Evolutionary conservation across 2,113 vertebrate species (phyloP).

Genomic region (Lonchura striata): DNA sequence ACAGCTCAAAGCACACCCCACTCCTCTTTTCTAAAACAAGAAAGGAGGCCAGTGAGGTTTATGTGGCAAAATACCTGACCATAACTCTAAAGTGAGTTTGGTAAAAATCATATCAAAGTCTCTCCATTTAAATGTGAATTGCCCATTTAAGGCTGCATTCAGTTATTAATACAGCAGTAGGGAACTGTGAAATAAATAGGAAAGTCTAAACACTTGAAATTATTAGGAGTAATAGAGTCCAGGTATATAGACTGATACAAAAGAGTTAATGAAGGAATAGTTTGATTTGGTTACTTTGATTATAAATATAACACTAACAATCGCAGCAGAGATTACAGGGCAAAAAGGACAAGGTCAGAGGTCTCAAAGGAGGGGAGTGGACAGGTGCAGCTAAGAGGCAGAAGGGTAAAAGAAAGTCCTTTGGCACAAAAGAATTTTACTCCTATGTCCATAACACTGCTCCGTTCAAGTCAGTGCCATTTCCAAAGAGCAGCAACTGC

Average conservation of each 20-base stretch:
- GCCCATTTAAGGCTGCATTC: not conserved
- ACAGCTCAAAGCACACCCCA: not conserved
- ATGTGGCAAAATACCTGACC: not conserved
- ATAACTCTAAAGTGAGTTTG: not conserved
- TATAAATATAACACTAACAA: not conserved
- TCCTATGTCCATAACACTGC: not conserved
- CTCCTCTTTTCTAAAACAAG: not conserved
- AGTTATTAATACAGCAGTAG: not conserved
- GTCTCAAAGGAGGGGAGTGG: not conserved
- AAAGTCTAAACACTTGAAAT: not conserved
- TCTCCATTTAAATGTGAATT: not conserved
- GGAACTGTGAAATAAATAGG: not conserved
- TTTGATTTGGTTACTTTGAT: not conserved
- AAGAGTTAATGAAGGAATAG: not conserved
- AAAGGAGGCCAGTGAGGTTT: not conserved
- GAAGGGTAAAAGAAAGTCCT: not conserved
- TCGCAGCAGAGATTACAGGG: not conserved
- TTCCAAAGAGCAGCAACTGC: not conserved
- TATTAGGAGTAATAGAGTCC: not conserved
- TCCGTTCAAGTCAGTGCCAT: not conserved
- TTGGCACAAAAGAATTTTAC: not conserved
- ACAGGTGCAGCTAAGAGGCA: not conserved
- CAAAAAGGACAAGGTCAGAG: not conserved
- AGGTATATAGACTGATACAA: not conserved
- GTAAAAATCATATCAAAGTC: not conserved